Percentiles rank a stretch among this genome's conserved stretches.
Evolutionary conservation across 2,888 invertebrate genomes (phyloP).

Genomic region (Linyphia triangularis): DNA sequence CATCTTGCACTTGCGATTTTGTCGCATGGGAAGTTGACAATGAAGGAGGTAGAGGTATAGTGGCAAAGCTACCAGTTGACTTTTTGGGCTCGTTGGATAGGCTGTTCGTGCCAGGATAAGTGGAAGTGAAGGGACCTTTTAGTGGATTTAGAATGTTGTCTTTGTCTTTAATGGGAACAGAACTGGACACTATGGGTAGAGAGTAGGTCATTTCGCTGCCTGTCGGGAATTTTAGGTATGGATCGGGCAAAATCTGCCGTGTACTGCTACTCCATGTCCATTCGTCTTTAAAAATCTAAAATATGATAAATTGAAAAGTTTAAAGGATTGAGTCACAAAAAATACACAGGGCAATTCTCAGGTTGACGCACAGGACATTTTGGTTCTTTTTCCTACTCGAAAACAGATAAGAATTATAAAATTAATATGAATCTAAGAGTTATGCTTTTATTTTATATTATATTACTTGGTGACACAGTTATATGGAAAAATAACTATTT

Average conservation of each 20-base stretch:
- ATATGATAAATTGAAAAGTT: neutral
- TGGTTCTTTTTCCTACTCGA: no score
- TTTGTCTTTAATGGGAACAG: neutral
- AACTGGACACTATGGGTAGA: neutral
- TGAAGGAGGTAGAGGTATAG: constrained; percentile 64
- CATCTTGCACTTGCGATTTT: constrained; percentile 27
- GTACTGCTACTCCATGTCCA: constrained; percentile 79
- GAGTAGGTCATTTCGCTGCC: constrained; percentile 28
- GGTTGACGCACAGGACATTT: no score
- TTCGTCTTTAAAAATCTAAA: constrained; percentile 80
- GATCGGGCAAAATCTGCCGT: constrained; percentile 75
- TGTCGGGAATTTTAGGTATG: constrained; percentile 69
- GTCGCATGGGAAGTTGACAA: constrained; percentile 35
- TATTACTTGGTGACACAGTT: no score
- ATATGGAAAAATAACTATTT: no score
- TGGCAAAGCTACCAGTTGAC: constrained; percentile 35
- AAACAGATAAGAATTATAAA: no score
- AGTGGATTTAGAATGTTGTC: neutral
- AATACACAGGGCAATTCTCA: no score
- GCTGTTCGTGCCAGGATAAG: constrained; percentile 15
- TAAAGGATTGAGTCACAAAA: no score
- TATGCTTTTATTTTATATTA: no score
- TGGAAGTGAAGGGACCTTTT: constrained; percentile 20
- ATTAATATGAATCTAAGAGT: no score
- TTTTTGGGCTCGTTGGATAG: constrained; percentile 27